Base-by-base conservation (phyloP, 2,113 vertebrate species). In the Phalacrocorax aristotelis region DNA sequence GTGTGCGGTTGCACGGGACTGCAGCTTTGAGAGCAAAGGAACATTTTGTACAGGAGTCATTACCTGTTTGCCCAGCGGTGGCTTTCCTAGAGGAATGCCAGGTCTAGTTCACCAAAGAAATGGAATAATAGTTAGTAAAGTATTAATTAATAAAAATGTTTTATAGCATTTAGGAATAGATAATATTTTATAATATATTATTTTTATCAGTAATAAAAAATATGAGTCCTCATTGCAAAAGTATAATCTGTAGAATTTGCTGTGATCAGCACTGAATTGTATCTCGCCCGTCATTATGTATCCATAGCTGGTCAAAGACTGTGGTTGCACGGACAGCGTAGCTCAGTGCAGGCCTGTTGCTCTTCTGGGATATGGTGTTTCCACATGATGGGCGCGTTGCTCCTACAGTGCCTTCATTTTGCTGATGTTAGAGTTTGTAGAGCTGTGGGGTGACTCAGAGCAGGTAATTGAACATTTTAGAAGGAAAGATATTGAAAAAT, bases 291-390 rank as follows among this genome's bases (percentile, higher is more conserved):
- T 51, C 7, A 2, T 42, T 62, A 7, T 40, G 60, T 38, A 6
- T 4, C 71, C n/a, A 1, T 6, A 9, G 42, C 42, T 18, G 61
- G 9, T 27, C 17, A 9, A 6, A 40, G 32, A 4, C 19, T 5
- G 0, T 4, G 10, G n/a, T 19, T 57, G 32, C 54, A 8, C 25
- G 3, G 46, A 10, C 12, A 6, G 12, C 1, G 40, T 17, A 13
- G 52, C 27, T 49, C 4, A 15, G 23, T 4, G 25, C 20, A 8
- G 29, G 44, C 69, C 48, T 27, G 11, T 32, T 40, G 80, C 55
- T 42, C 23, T 34, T 26, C 60, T 57, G 51, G 40, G 27, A 9
- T 9, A 1, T 20, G 34, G 20, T 19, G 62, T 77, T 69, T 20
- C 52, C 36, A 26, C 1, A 18, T 23, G 26, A 36, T 8, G 16